Evolutionary conservation across 2,888 invertebrate genomes (phyloP).

Genomic region (Stenchaetothrips biformis): DNA sequence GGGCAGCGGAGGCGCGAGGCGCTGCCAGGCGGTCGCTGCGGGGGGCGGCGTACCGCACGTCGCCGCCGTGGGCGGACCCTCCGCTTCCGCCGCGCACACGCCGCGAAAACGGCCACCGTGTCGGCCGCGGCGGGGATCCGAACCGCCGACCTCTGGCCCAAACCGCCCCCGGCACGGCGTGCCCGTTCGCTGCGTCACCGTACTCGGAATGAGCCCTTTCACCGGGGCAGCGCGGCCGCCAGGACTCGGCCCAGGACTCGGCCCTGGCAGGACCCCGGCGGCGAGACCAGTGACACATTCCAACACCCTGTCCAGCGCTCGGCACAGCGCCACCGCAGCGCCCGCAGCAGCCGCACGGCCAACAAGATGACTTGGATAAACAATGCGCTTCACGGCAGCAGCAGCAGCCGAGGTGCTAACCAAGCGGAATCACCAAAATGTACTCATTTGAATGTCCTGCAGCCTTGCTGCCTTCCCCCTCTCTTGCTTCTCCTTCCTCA

Average conservation of each 20-base stretch:
- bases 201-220: background rate
- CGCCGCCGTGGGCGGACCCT: too few species aligned
- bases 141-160: too few species aligned
- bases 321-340: background rate
- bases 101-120: too few species aligned
- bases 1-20: too few species aligned
- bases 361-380: background rate
- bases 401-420: background rate
- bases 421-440: constrained; percentile 1
- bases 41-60: too few species aligned
- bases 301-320: background rate
- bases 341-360: background rate
- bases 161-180: background rate
- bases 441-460: constrained; percentile 22
- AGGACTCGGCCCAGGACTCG: background rate
- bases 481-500: background rate
- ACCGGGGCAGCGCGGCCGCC: background rate
- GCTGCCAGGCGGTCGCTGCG: too few species aligned
- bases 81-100: too few species aligned
- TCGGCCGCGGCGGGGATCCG: too few species aligned
- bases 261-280: background rate
- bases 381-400: background rate
- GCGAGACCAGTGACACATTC: background rate
- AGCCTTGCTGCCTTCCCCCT: background rate
- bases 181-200: background rate